A percentile compares a stretch with the other conserved stretches of the same genome.
phyloP scores from a whole-genome alignment of 2,113 vertebrate genomes.

The Neogobius melanostomus region DNA sequence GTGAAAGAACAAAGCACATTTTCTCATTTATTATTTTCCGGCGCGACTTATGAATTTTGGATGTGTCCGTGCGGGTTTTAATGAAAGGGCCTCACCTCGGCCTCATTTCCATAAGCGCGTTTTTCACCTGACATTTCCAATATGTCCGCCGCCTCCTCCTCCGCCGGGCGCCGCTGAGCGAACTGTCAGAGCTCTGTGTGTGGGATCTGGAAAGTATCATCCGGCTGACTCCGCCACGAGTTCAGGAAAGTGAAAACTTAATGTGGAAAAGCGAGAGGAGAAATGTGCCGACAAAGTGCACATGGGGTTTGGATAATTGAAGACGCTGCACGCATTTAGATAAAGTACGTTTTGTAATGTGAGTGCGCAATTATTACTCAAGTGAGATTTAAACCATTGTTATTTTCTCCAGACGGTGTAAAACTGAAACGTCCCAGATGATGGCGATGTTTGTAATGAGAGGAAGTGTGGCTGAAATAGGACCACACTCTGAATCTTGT shows the following conservation, averaged over 20 bases:
- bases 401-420: no score
- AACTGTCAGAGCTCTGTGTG: constrained; percentile 30
- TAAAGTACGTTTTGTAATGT: no score
- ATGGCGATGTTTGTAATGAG: no score
- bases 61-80: constrained; percentile 65
- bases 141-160: constrained; percentile 37
- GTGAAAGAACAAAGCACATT: constrained; percentile 52
- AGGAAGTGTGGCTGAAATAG: no score
- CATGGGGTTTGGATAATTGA: no score
- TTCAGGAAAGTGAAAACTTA: not conserved
- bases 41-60: constrained; percentile 70
- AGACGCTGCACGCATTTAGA: no score
- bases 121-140: constrained; percentile 64
- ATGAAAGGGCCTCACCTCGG: constrained; percentile 56
- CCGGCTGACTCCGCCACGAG: not conserved
- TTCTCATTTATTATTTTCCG: constrained; percentile 45
- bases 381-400: no score
- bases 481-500: no score
- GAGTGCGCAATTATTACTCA: no score
- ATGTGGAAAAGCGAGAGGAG: constrained; percentile 9
- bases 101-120: constrained; percentile 51
- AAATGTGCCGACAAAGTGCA: not conserved
- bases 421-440: no score
- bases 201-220: not conserved
- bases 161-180: constrained; percentile 17